These are phyloP conservation scores for Xestia rhomboidea DNA, from an alignment of 2,888 invertebrate species.

Conservation along the genomic window DNA sequence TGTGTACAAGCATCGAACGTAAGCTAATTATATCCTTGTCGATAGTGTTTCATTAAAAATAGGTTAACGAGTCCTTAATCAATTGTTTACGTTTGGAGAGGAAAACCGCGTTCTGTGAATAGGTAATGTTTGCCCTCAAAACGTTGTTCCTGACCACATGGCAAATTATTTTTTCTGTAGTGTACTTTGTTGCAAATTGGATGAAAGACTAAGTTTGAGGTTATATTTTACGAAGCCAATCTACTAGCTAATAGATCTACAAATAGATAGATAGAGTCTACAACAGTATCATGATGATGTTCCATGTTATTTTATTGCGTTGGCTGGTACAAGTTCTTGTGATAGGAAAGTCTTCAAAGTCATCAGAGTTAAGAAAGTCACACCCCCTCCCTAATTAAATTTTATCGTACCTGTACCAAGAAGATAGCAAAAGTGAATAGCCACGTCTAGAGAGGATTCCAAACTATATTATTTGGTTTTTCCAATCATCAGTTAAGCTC, in stretches of 20 bases:
- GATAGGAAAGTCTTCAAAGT: not conserved
- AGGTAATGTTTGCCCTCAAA: conserved; percentile 36
- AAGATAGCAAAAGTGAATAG: conserved; percentile 6
- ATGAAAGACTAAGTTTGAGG: not conserved
- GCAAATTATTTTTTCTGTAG: conserved; percentile 32
- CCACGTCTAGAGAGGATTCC: not conserved
- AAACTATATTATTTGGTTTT: conserved; percentile 7
- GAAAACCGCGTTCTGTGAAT: conserved; percentile 71
- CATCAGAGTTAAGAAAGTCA: not conserved
- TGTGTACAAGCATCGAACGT: conserved; percentile 43
- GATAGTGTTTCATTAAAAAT: conserved; percentile 65
- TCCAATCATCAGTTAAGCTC: conserved; percentile 4
- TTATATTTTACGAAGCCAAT: not conserved
- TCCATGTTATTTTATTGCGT: not conserved
- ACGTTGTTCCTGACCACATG: conserved; percentile 40
- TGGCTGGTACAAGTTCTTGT: not conserved
- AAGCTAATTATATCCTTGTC: conserved; percentile 61
- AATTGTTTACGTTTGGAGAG: conserved; percentile 76
- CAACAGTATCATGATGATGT: not conserved
- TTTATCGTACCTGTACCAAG: not conserved
- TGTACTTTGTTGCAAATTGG: conserved; percentile 8
- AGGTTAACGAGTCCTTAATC: conserved; percentile 75
- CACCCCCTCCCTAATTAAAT: not conserved
- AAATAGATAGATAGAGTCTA: not conserved
- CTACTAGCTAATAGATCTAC: not conserved